Evolutionary conservation across 2,113 vertebrate species (phyloP).

Genomic region (Hucho hucho): DNA sequence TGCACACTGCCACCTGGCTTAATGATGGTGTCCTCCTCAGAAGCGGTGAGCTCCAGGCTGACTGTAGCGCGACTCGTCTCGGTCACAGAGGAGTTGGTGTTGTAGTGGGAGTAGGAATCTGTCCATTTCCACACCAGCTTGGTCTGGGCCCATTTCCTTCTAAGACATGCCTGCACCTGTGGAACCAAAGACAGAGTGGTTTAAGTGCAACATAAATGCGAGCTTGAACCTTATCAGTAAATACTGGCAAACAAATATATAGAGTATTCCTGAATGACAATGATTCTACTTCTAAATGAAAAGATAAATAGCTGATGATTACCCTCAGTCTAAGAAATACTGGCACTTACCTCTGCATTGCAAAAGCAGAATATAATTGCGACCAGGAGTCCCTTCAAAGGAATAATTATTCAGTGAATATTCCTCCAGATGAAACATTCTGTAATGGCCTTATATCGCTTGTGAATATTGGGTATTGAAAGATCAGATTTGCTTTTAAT

Average conservation of each 20-base stretch:
- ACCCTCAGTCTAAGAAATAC: background rate
- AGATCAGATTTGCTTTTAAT: background rate
- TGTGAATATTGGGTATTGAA: background rate
- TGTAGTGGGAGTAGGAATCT: constrained; percentile 65
- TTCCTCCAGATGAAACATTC: too few relatives aligned
- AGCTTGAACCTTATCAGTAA: background rate
- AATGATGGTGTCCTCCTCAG: background rate
- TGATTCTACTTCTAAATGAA: background rate
- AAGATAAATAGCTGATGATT: too few relatives aligned
- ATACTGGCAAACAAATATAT: background rate
- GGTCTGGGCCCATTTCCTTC: constrained; percentile 68
- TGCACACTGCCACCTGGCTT: background rate
- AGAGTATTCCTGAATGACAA: background rate
- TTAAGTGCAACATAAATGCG: background rate
- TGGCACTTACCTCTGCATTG: constrained; percentile 73
- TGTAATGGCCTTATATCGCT: too few relatives aligned
- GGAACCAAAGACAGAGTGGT: background rate
- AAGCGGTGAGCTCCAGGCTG: constrained; percentile 28
- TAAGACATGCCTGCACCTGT: constrained; percentile 72
- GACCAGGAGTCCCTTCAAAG: constrained; percentile 74
- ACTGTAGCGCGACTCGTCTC: constrained; percentile 65
- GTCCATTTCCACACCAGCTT: constrained; percentile 57
- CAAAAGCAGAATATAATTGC: constrained; percentile 80
- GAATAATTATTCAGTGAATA: background rate
- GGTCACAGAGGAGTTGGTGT: constrained; percentile 67